Evolutionary conservation across 2,113 vertebrate species (phyloP).

Genomic region (Oxygymnocypris stewartii): DNA sequence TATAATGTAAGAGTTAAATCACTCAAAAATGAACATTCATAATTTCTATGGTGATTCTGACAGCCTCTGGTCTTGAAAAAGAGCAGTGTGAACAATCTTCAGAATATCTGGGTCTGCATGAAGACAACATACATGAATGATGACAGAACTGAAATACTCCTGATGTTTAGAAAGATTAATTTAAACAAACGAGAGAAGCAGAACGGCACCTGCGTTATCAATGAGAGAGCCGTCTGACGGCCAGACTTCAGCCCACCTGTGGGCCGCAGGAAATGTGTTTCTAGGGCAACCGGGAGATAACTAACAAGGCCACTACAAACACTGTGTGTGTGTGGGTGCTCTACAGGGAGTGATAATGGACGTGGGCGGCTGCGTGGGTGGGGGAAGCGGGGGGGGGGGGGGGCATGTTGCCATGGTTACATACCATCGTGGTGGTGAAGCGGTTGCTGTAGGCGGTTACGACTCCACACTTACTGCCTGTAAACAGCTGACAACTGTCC

Average conservation of each 20-base stretch:
- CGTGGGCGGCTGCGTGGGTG: slow-evolving; percentile 37
- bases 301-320: slow-evolving; percentile 64
- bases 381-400: not conserved
- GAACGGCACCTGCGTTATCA: slow-evolving; percentile 8
- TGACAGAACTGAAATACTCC: not conserved
- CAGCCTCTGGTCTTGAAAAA: not conserved
- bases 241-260: slow-evolving; percentile 64
- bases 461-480: slow-evolving; percentile 93
- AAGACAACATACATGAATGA: not conserved
- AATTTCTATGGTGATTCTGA: not conserved
- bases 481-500: slow-evolving; percentile 97
- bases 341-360: slow-evolving; percentile 49
- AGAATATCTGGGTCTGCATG: not conserved
- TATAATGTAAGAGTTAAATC: no score
- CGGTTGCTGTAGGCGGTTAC: slow-evolving; percentile 95
- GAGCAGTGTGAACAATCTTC: not conserved
- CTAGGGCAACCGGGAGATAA: slow-evolving; percentile 72
- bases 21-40: not conserved
- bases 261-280: slow-evolving; percentile 66
- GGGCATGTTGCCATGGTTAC: slow-evolving; percentile 69
- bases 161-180: slow-evolving; percentile 2
- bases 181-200: not conserved
- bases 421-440: slow-evolving; percentile 85
- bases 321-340: slow-evolving; percentile 45
- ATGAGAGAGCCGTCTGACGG: slow-evolving; percentile 58